A percentile compares a stretch with the other conserved stretches of the same genome.
phyloP scores from a whole-genome alignment of 1,140 invertebrate species.

The Cherax quadricarinatus region DNA sequence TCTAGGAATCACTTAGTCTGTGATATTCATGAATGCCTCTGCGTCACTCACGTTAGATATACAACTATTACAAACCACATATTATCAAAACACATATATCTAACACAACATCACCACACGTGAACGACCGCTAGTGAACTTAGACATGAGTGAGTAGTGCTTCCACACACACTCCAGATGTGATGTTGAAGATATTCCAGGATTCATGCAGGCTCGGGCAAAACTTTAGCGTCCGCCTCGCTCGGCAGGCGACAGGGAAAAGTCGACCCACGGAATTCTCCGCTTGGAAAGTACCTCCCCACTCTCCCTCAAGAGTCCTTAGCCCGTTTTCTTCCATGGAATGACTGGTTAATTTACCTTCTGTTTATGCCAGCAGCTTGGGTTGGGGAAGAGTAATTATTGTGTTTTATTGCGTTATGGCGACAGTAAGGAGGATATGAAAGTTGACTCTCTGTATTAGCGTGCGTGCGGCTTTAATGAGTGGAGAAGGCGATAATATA shows the following conservation, averaged over 20 bases:
- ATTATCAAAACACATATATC: no score
- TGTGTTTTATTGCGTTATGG: constrained; percentile 15
- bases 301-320: background rate
- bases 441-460: background rate
- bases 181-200: background rate
- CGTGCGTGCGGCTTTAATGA: no score
- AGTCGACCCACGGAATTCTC: constrained; percentile 54
- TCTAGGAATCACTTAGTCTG: no score
- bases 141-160: no score
- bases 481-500: background rate
- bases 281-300: constrained; percentile 41
- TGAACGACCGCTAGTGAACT: no score
- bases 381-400: background rate
- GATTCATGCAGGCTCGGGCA: constrained; percentile 4
- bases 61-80: no score
- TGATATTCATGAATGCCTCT: no score
- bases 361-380: background rate
- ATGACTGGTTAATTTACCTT: background rate
- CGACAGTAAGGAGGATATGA: constrained; percentile 14
- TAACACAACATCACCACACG: no score
- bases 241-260: constrained; percentile 39
- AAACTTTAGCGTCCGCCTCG: constrained; percentile 32
- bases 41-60: no score
- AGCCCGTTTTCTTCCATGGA: constrained; percentile 39
- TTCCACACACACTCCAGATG: no score